Base-by-base conservation (phyloP, 2,113 vertebrate species). In the Notothenia rossii region DNA sequence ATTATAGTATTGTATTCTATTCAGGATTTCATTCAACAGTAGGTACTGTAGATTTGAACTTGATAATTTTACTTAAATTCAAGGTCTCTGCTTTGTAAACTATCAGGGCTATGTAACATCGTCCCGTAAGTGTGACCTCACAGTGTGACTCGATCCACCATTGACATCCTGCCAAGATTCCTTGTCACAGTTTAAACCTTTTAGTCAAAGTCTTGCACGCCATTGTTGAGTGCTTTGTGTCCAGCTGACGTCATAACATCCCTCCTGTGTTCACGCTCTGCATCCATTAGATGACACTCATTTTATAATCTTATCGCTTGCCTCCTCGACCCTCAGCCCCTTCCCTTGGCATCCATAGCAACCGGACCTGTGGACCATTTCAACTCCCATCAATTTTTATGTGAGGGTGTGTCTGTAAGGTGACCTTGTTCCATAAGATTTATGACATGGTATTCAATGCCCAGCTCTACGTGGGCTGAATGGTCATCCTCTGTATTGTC, bases 381-480 rank as follows among this genome's bases (percentile, higher is more conserved):
- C 17, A 81, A 50, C 45, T 50, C 53, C 53, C 18, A 17, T 64
- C 20, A 1, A 11, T n/a, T 49, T 55, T 74, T 29, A 18, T 25
- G 40, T 54, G 18, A 49, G 18, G 33, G 18, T 36, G 29, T 55
- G 20, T 58, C 51, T 49, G 50, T 15, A 46, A 40, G 29, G 66
- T 66, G 81, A 84, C 74, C 64, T 78, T 75, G 67, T 15, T 25
- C 29, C 51, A 54, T 55, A 36, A 61, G 68, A 79, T 22, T 75
- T 18, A 87, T 72, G 60, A 79, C 75, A 46, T 51, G 11, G 25
- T 4, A 10, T 48, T 67, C 15, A 33, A 62, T 68, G 43, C 25
- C 6, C 5, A 58, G 72, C 40, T 36, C 36, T 40, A 40, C 45
- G 45, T 48, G 1, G 46, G 29, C 29, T 29, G 29, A 29, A 29